A percentile compares a stretch with the other conserved stretches of the same genome.
Evolutionary conservation across 2,797 vertebrate genomes (phyloP).

Genomic region (Rhinella marina): DNA sequence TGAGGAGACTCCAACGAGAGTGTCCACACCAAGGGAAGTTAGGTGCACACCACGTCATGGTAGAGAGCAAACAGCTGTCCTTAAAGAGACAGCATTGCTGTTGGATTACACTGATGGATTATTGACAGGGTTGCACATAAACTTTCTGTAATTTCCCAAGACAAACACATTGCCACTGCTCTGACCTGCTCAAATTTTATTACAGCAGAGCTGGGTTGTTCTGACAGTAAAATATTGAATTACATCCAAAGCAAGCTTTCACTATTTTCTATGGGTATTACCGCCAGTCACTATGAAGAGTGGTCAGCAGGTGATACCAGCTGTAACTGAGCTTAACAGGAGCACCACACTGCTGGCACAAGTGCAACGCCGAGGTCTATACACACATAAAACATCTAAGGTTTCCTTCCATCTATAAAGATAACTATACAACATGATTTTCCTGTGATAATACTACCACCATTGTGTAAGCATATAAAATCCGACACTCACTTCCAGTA

Average conservation of each 20-base stretch:
- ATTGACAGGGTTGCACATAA: neutral
- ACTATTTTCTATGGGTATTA: neutral
- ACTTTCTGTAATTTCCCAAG: neutral
- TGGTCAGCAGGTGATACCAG: neutral
- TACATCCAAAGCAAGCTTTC: constrained; percentile 30
- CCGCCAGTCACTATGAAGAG: constrained; percentile 1
- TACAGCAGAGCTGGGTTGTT: neutral
- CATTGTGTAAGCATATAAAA: constrained; percentile 23
- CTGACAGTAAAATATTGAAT: constrained; percentile 37
- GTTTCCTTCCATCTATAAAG: neutral
- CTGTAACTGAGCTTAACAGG: neutral
- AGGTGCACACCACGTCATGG: too few species aligned
- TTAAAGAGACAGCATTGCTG: too few species aligned
- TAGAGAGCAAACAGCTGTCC: too few species aligned
- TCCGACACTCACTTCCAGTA: neutral
- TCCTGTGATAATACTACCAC: constrained; percentile 13
- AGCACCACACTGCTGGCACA: neutral
- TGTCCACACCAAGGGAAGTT: too few species aligned
- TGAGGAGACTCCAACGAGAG: too few species aligned
- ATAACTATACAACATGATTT: neutral
- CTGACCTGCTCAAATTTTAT: neutral
- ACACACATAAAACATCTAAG: neutral
- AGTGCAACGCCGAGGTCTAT: neutral
- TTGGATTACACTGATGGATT: too few species aligned
- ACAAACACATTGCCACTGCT: constrained; percentile 4